Evolutionary conservation across 1,140 invertebrate species (phyloP).

Genomic region (Orchesella cincta): DNA sequence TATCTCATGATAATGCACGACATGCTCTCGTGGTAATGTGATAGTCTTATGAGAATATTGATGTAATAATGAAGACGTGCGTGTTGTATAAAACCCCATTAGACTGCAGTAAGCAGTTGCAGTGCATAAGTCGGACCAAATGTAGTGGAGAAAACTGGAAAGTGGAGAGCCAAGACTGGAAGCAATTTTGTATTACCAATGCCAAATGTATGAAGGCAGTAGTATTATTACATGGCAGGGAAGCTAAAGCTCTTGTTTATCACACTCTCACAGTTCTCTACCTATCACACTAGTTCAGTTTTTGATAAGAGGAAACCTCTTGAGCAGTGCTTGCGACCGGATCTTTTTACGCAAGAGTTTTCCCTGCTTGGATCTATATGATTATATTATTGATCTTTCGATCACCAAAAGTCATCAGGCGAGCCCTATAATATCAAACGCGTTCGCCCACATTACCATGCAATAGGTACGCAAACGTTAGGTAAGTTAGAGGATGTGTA

Average conservation of each 20-base stretch:
- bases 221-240: too few relatives aligned
- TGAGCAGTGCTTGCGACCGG: background rate
- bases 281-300: too few relatives aligned
- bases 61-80: conserved; percentile 19
- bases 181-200: background rate
- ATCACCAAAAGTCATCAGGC: background rate
- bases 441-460: background rate
- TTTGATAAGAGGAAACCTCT: too few relatives aligned
- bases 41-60: conserved; percentile 19
- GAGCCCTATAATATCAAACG: background rate
- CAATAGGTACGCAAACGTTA: background rate
- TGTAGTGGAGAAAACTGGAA: background rate
- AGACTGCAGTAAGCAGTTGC: background rate
- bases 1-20: too few relatives aligned
- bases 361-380: background rate
- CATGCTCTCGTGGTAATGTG: conserved; percentile 12
- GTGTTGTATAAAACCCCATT: conserved; percentile 10
- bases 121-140: background rate
- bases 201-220: too few relatives aligned
- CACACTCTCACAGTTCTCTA: too few relatives aligned
- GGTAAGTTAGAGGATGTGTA: background rate
- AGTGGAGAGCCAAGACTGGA: background rate
- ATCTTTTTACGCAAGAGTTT: background rate
- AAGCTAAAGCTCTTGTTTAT: too few relatives aligned
- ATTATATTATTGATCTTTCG: background rate